Conservation (phyloP, 2,113 vertebrate genomes). For the Mus pahari region DNA sequence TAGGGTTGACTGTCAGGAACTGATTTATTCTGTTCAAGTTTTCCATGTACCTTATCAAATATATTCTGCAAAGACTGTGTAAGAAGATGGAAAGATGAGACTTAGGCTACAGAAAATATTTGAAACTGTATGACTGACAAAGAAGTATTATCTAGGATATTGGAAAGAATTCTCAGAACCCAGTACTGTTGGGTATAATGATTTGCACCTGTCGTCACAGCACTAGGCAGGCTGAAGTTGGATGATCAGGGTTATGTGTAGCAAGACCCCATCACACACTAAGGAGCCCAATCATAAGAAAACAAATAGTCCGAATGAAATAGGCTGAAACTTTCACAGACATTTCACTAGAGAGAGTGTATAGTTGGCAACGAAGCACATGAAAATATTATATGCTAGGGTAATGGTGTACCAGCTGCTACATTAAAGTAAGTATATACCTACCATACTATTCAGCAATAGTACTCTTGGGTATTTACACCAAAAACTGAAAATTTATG, state of each 20-base stretch:
- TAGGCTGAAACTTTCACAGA: neutral
- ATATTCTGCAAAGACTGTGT: neutral
- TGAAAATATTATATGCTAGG: neutral
- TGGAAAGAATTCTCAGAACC: neutral
- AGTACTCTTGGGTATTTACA: neutral
- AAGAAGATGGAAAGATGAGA: neutral
- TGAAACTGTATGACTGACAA: neutral
- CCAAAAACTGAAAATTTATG: neutral
- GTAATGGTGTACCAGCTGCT: neutral
- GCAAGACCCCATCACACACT: neutral
- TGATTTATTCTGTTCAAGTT: constrained; percentile 15
- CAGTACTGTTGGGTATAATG: neutral
- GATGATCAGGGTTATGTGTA: neutral
- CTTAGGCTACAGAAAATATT: neutral
- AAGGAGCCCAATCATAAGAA: neutral
- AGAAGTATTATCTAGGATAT: neutral
- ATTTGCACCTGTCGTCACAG: neutral
- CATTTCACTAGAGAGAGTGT: neutral
- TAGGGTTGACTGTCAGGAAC: neutral
- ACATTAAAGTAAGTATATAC: neutral
- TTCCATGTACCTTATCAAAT: neutral
- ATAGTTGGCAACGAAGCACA: neutral
- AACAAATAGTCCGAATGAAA: neutral
- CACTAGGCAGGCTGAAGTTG: neutral
- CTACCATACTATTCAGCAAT: neutral